These are phyloP conservation scores for Benthosema pterotum DNA, from an alignment of 2,797 vertebrate species.

Conservation along the genomic window DNA sequence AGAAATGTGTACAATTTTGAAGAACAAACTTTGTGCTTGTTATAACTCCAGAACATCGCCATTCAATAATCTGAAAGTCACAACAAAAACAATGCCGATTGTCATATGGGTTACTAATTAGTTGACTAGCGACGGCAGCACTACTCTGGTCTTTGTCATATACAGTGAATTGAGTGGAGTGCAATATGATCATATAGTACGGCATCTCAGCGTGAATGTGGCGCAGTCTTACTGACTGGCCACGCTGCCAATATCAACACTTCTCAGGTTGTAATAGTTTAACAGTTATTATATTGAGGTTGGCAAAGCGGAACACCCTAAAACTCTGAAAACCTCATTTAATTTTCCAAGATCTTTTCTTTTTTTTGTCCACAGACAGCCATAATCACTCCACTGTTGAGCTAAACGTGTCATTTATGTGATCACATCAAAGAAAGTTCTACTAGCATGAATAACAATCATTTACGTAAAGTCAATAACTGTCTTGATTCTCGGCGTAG, in stretches of 20 bases:
- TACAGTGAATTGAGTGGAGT: constrained; percentile 63
- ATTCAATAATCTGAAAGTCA: constrained; percentile 25
- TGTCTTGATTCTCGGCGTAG: constrained; percentile 16
- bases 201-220: constrained; percentile 50
- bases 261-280: constrained; percentile 80
- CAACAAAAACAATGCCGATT: constrained; percentile 30
- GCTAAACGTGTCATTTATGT: constrained; percentile 69
- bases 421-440: constrained; percentile 62
- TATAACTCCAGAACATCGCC: constrained; percentile 40
- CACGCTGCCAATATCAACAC: constrained; percentile 76
- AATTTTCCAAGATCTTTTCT: constrained; percentile 66
- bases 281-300: constrained; percentile 78
- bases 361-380: constrained; percentile 56
- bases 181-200: constrained; percentile 57
- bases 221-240: constrained; percentile 62
- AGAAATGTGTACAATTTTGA: constrained; percentile 51
- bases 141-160: constrained; percentile 50
- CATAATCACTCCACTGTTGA: constrained; percentile 57
- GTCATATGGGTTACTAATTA: constrained; percentile 39
- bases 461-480: constrained; percentile 37
- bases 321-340: constrained; percentile 70
- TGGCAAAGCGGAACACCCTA: constrained; percentile 63
- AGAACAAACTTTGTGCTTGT: constrained; percentile 36
- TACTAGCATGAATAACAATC: constrained; percentile 39
- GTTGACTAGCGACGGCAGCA: constrained; percentile 45